Evolutionary conservation across 2,888 invertebrate species (phyloP).

Genomic region (Scelioninae gen. 1): DNA sequence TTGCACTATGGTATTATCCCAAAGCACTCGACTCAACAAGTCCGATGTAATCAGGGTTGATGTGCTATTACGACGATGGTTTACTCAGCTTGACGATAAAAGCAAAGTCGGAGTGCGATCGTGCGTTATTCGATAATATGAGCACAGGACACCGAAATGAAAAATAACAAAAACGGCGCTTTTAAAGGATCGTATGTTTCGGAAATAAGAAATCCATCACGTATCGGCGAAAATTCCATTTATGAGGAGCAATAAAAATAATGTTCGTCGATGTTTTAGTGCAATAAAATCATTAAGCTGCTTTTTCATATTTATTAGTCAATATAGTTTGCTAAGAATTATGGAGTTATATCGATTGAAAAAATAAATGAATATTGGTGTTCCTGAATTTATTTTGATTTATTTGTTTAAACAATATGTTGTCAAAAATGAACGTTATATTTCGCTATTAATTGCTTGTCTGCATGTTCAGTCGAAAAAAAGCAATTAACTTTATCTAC

Average conservation of each 20-base stretch:
- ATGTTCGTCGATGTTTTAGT: neutral
- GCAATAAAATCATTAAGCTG: too few species aligned
- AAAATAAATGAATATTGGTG: neutral
- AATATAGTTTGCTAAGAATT: too few species aligned
- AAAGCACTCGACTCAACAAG: conserved; percentile 68
- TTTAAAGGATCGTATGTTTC: conserved; percentile 59
- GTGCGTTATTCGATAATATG: conserved; percentile 65
- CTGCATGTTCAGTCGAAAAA: too few species aligned
- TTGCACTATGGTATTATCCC: conserved; percentile 64
- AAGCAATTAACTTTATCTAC: too few species aligned
- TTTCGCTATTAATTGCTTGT: too few species aligned
- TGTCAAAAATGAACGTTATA: too few species aligned
- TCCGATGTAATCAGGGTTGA: conserved; percentile 69
- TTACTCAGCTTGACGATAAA: conserved; percentile 63
- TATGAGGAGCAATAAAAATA: neutral
- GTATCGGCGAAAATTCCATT: conserved; percentile 4
- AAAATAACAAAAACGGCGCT: conserved; percentile 57
- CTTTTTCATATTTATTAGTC: too few species aligned
- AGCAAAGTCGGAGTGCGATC: conserved; percentile 59
- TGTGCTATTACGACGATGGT: conserved; percentile 66
- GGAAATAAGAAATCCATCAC: conserved; percentile 52
- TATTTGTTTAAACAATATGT: too few species aligned
- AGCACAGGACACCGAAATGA: conserved; percentile 49
- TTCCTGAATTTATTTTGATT: neutral
- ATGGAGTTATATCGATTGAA: too few species aligned